These are phyloP conservation scores for Xiphophorus hellerii DNA, from an alignment of 2,113 vertebrate species.

Conservation along the genomic window DNA sequence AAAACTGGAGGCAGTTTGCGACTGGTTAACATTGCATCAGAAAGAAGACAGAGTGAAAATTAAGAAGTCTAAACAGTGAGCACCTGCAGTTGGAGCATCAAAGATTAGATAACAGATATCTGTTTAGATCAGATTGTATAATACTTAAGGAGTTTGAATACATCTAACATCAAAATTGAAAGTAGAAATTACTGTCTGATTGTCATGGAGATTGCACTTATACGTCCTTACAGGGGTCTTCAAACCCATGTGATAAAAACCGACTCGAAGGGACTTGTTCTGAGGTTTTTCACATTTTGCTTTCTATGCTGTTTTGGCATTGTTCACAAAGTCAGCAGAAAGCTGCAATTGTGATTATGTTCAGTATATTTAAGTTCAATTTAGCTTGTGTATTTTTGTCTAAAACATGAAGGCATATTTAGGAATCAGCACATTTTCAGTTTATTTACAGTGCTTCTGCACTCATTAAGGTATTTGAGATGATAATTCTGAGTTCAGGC, in stretches of 20 bases:
- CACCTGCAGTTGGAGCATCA: too few species aligned
- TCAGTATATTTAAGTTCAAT: constrained; percentile 25
- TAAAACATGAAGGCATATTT: neutral
- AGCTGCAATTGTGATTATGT: constrained; percentile 6
- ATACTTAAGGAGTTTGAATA: too few species aligned
- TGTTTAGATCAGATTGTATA: too few species aligned
- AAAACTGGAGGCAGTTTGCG: too few species aligned
- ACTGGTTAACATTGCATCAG: too few species aligned
- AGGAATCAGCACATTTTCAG: neutral
- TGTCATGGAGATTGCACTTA: constrained; percentile 51
- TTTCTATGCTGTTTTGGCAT: constrained; percentile 15
- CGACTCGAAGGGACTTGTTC: constrained; percentile 38
- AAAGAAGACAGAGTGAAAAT: too few species aligned
- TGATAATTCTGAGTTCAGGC: constrained; percentile 33
- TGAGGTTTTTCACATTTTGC: constrained; percentile 28
- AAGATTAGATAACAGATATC: too few species aligned
- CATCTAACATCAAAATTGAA: too few species aligned
- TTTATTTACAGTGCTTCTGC: neutral
- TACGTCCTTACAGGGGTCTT: constrained; percentile 31
- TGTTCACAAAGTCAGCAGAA: constrained; percentile 31
- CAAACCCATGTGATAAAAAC: constrained; percentile 46
- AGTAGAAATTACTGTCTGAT: constrained; percentile 5
- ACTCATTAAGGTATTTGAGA: constrained; percentile 8
- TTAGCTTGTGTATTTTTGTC: constrained; percentile 15
- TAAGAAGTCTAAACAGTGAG: too few species aligned